phyloP scores from a whole-genome alignment of 2,797 vertebrate genomes.

The Otolemur crassicaudatus region DNA sequence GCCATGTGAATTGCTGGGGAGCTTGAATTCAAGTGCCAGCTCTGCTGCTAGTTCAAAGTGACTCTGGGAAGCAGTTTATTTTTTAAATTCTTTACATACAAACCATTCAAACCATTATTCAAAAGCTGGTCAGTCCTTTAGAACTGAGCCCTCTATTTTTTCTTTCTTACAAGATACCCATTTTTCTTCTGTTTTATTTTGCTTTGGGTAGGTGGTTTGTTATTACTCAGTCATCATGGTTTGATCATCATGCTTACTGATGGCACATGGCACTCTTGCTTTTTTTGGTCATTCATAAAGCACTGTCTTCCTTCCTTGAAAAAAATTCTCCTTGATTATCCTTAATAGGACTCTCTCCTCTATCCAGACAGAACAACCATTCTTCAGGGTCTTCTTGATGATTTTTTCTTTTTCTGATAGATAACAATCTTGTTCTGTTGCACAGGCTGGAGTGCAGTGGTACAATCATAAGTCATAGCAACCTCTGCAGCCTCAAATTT shows the following conservation, averaged over 20 bases:
- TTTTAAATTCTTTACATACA: conserved; percentile 5
- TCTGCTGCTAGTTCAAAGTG: background rate
- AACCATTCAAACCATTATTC: background rate
- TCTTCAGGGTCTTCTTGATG: background rate
- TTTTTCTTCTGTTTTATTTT: background rate
- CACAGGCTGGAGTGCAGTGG: background rate
- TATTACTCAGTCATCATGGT: background rate
- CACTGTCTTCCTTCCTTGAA: background rate
- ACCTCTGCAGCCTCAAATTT: background rate
- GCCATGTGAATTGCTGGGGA: background rate
- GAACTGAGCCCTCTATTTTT: background rate
- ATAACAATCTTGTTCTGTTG: background rate
- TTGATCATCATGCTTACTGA: background rate
- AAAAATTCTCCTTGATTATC: background rate
- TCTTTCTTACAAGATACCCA: background rate
- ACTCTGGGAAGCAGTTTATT: background rate
- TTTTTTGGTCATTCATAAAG: background rate
- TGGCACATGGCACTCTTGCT: background rate
- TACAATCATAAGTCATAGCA: background rate
- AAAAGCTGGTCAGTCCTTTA: background rate
- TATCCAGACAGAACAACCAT: background rate
- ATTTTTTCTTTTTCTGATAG: background rate
- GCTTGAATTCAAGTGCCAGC: background rate
- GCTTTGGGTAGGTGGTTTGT: background rate
- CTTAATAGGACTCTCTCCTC: background rate